Percentiles rank a stretch among this genome's conserved stretches.
Conservation (phyloP, 2,888 invertebrate genomes). For the Cephus sareptanus region DNA sequence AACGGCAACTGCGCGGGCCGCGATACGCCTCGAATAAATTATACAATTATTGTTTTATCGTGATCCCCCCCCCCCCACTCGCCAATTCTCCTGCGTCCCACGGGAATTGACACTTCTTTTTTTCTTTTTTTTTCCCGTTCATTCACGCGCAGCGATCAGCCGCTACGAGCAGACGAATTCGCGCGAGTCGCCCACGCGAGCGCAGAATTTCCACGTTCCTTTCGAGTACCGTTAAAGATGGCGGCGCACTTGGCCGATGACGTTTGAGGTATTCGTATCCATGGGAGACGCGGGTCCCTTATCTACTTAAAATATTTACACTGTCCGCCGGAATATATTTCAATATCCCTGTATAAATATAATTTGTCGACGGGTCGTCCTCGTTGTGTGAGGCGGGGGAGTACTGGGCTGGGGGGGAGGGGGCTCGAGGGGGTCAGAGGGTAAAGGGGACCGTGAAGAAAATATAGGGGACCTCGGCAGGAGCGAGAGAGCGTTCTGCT, state of each 20-base stretch:
- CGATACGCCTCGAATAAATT: constrained; percentile 63
- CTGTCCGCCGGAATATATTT: constrained; percentile 51
- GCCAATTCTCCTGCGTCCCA: background rate
- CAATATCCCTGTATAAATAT: constrained; percentile 60
- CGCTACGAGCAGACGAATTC: too few species aligned
- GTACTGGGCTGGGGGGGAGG: background rate
- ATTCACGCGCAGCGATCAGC: too few species aligned
- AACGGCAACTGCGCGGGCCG: constrained; percentile 63
- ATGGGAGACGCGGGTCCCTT: constrained; percentile 30
- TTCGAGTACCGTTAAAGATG: too few species aligned
- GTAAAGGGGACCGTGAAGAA: constrained; percentile 11
- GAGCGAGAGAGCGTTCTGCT: background rate
- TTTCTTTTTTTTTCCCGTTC: too few species aligned
- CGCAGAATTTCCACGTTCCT: too few species aligned
- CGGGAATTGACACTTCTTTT: too few species aligned
- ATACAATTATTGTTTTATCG: constrained; percentile 66
- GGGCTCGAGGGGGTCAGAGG: constrained; percentile 3
- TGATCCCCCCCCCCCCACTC: constrained; percentile 27
- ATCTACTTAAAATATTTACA: constrained; percentile 43
- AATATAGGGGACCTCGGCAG: background rate
- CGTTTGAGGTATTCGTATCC: too few species aligned
- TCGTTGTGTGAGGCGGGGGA: constrained; percentile 18
- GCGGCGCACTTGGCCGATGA: too few species aligned
- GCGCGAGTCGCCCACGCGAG: background rate
- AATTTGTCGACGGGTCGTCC: constrained; percentile 44